Conservation (phyloP, 2,113 vertebrate species). For the Ciconia stormi region DNA sequence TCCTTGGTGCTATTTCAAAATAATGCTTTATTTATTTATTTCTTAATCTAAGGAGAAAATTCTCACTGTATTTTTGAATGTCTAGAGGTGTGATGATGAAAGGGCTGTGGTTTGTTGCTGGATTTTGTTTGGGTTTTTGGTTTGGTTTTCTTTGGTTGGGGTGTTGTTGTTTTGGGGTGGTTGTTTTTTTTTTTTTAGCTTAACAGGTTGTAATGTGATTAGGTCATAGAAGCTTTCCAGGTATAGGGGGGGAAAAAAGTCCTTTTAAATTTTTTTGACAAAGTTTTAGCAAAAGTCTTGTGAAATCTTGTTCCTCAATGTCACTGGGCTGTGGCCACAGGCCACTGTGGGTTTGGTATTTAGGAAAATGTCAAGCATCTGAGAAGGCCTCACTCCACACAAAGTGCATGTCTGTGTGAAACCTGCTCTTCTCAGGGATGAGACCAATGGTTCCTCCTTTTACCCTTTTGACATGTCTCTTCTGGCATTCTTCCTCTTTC, state of each 20-base stretch:
- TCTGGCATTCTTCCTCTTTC: background rate
- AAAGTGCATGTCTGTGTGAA: background rate
- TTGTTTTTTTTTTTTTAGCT: background rate
- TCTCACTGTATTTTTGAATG: background rate
- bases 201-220: background rate
- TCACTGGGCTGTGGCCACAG: background rate
- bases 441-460: background rate
- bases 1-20: background rate
- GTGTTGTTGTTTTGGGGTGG: no score
- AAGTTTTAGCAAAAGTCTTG: background rate
- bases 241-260: background rate
- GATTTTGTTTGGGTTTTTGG: background rate
- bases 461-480: background rate
- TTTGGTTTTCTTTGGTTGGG: background rate
- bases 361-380: background rate
- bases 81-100: background rate
- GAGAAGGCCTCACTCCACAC: background rate
- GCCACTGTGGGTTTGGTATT: background rate
- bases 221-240: background rate
- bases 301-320: background rate
- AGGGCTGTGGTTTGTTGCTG: background rate
- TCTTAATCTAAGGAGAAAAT: background rate
- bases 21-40: background rate
- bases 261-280: fast-evolving
- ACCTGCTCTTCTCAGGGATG: background rate